Percentiles rank a stretch among this genome's conserved stretches.
These are phyloP conservation scores for Calidris pugnax DNA, from an alignment of 2,113 vertebrate genomes.

Conservation along the genomic window DNA sequence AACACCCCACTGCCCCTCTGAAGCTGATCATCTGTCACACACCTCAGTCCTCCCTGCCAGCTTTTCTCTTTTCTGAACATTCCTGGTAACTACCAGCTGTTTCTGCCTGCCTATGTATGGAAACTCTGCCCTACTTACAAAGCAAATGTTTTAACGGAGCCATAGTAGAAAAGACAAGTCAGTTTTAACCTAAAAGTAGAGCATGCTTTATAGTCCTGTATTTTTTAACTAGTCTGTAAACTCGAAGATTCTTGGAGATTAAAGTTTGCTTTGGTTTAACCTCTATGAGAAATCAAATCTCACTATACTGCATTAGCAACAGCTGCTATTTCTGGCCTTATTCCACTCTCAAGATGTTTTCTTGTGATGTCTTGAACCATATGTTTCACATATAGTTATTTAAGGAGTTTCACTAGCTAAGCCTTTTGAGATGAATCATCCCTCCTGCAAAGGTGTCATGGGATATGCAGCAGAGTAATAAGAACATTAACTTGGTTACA, in stretches of 20 bases:
- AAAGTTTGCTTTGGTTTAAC: neutral
- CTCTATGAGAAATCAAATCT: neutral
- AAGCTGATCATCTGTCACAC: neutral
- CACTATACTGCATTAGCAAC: neutral
- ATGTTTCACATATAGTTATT: slow-evolving; percentile 17
- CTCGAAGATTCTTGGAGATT: neutral
- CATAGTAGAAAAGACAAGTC: neutral
- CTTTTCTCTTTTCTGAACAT: neutral
- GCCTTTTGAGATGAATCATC: slow-evolving; percentile 20
- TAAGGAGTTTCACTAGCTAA: slow-evolving; percentile 13
- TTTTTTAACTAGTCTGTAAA: neutral
- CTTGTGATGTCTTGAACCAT: neutral
- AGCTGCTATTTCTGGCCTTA: slow-evolving; percentile 30
- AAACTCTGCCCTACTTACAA: neutral
- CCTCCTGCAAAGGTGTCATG: neutral
- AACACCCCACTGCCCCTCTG: neutral
- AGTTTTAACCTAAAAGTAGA: neutral
- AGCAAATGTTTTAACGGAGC: neutral
- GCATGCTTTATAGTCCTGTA: neutral
- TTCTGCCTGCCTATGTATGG: neutral
- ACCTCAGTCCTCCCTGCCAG: neutral
- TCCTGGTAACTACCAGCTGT: neutral
- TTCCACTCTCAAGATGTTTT: neutral
- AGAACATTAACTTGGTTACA: neutral
- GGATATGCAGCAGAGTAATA: slow-evolving; percentile 9